Base-by-base conservation (phyloP, 2,888 invertebrate species). In the Physocephala rufipes region DNA sequence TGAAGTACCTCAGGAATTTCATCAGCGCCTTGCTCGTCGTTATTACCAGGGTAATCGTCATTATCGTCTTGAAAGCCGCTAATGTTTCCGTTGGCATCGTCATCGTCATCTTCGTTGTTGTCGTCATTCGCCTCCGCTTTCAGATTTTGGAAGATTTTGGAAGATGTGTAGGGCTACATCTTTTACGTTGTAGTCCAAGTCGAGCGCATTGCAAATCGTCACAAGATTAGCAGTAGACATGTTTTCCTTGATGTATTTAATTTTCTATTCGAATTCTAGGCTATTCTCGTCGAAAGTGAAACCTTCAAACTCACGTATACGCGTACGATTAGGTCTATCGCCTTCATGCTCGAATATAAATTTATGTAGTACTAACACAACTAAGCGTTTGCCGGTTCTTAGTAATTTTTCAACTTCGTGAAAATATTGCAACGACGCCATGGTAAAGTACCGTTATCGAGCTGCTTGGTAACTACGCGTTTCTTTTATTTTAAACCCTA, bases 291-390 rank as follows among this genome's bases (percentile, higher is more conserved):
- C 21, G 19, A 65, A 61, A 13, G 9, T 15, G 28, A 74, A 74
- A 19, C 73, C 73, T 26, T 61, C 61, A n/a, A 72, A 74, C 45
- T 62, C 24, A 4, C 70, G 15, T 30, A 74, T 51, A 1, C 70
- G 59, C 36, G 59, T 21, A 49, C 73, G 61, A 49, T 73, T 73
- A n/a, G n/a, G 1, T 1, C 73, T 15, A 28, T 73, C 69, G 7
- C 74, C 74, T 15, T 72, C 74, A 7, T 15, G 19, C 3, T 67
- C 71, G 51, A 58, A 74, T 1, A 71, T 51, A 28, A 69, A 69
- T 13, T 73, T 71, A 36, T 71, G 73, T 13, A 73, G 12, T 3
- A 67, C 66, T 47, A 47, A 47, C 47, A 47, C 47, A 16, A 16
- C 16, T 47, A 16, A 1, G 12, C 47, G 47, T 47, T 12, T 15